These are phyloP conservation scores for Eueremaeus valkanovi DNA, from an alignment of 2,888 invertebrate species.

Conservation along the genomic window DNA sequence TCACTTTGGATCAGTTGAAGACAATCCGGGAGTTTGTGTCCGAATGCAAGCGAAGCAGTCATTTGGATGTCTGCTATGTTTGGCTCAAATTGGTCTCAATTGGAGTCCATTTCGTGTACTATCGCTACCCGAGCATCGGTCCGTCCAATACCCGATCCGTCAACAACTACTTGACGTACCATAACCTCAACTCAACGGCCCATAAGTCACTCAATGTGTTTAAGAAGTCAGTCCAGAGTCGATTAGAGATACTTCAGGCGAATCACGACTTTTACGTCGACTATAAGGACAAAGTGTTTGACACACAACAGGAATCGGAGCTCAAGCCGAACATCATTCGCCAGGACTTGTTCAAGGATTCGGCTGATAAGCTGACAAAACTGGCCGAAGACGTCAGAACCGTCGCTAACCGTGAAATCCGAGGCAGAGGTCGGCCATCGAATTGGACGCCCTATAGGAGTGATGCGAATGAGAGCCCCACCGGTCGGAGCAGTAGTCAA, in stretches of 20 bases:
- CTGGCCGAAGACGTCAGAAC: neutral
- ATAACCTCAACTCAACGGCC: neutral
- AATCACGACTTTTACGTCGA: slow-evolving; percentile 8
- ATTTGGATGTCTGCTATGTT: slow-evolving; percentile 2
- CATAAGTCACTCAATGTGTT: neutral
- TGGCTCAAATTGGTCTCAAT: slow-evolving; percentile 10
- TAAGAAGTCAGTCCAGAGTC: neutral
- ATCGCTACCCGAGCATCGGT: slow-evolving; percentile 12
- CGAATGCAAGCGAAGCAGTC: neutral
- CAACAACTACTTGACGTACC: neutral
- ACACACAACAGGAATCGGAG: neutral
- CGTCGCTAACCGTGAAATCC: neutral
- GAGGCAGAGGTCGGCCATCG: slow-evolving; percentile 21
- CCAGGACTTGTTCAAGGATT: neutral
- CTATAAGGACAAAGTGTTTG: slow-evolving; percentile 13
- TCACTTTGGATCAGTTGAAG: slow-evolving; percentile 10
- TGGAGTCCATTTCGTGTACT: slow-evolving; percentile 17
- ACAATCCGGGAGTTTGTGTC: neutral
- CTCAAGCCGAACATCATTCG: neutral
- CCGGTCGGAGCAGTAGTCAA: neutral
- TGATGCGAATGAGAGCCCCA: neutral
- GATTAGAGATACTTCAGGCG: neutral
- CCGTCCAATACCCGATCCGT: slow-evolving; percentile 17
- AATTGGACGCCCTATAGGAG: neutral
- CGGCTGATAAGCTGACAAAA: neutral